Conservation (phyloP, 2,797 vertebrate genomes). For the Tangara arthus region DNA sequence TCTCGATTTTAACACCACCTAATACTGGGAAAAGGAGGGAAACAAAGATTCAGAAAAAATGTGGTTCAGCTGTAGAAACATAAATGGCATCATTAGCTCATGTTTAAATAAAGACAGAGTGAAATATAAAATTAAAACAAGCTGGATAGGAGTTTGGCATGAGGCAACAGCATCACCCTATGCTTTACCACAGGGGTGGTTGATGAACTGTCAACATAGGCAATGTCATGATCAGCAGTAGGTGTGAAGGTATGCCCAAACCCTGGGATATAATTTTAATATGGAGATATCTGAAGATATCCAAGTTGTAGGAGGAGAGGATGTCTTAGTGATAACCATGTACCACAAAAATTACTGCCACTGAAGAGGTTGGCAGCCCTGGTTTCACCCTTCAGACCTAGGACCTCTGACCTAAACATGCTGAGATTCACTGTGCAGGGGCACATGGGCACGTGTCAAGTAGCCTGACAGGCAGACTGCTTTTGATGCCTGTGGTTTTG, state of each 20-base stretch:
- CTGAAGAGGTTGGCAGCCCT: background rate
- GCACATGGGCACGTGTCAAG: fast-evolving
- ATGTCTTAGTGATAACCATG: background rate
- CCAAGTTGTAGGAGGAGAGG: background rate
- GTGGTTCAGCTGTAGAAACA: background rate
- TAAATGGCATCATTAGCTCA: background rate
- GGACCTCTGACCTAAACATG: background rate
- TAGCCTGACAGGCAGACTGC: background rate
- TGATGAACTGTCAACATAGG: background rate
- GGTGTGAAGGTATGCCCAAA: background rate
- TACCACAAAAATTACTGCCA: background rate
- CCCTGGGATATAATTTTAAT: background rate
- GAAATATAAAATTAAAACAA: background rate
- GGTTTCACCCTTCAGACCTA: background rate
- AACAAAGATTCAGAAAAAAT: background rate
- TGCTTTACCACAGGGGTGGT: background rate
- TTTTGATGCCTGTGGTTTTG: background rate
- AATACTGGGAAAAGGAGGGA: background rate
- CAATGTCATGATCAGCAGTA: background rate
- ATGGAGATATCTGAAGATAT: background rate
- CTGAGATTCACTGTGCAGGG: background rate
- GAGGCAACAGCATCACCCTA: background rate
- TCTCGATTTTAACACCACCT: background rate
- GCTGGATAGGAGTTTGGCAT: background rate
- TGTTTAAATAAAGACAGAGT: background rate